These are phyloP conservation scores for Ahaetulla prasina DNA, from an alignment of 2,113 vertebrate species.

Conservation along the genomic window DNA sequence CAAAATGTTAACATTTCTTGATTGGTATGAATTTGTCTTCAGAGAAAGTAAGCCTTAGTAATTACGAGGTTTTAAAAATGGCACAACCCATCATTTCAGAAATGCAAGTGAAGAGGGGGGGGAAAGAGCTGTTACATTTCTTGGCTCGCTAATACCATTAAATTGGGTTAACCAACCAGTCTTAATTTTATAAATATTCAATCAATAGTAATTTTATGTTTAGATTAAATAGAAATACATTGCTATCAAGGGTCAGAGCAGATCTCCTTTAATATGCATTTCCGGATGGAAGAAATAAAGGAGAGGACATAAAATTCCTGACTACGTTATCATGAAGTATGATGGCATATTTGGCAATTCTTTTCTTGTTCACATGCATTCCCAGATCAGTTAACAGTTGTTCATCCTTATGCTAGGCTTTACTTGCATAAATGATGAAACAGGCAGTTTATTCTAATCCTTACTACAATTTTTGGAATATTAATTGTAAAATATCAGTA, in stretches of 20 bases:
- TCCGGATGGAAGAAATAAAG: neutral
- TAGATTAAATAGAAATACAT: neutral
- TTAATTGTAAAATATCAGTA: constrained; percentile 37
- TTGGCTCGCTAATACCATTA: constrained; percentile 32
- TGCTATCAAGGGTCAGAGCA: constrained; percentile 3
- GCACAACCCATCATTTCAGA: neutral
- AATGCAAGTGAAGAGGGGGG: neutral
- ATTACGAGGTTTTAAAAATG: neutral
- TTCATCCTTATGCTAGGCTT: constrained; percentile 48
- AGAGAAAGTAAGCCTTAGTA: neutral
- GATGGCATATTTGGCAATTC: constrained; percentile 41
- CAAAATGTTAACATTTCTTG: neutral
- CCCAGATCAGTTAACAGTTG: constrained; percentile 39
- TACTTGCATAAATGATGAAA: constrained; percentile 41
- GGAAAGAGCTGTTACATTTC: constrained; percentile 28
- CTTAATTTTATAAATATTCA: neutral
- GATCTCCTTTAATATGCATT: constrained; percentile 21
- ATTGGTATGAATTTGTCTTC: neutral
- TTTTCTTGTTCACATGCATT: constrained; percentile 46
- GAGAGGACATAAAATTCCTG: constrained; percentile 35
- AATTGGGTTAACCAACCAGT: constrained; percentile 6
- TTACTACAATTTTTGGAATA: constrained; percentile 42
- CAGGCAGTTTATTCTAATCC: constrained; percentile 41
- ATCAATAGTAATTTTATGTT: neutral
- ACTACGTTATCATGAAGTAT: neutral